phyloP scores from a whole-genome alignment of 1,140 invertebrate species.

The Drosophila carrolli region DNA sequence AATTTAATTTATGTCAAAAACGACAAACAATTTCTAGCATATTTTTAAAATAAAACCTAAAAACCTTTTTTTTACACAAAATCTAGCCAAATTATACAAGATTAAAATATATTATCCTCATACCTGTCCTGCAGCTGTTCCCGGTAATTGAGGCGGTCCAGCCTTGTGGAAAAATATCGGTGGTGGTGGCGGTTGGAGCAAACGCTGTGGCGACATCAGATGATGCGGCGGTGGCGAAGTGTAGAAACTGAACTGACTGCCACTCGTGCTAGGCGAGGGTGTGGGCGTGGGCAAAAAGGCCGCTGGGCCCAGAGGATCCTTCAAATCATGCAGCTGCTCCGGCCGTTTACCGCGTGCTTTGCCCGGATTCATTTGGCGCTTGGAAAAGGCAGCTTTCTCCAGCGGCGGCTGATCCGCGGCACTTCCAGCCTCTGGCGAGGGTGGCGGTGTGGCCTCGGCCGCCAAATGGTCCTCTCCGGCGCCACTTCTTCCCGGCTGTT shows the following conservation, averaged over 20 bases:
- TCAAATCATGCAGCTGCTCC: slow-evolving; percentile 48
- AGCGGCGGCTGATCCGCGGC: background rate
- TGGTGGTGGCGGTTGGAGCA: slow-evolving; percentile 22
- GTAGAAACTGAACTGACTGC: slow-evolving; percentile 56
- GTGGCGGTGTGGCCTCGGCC: slow-evolving; percentile 40
- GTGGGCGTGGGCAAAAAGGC: slow-evolving; percentile 53
- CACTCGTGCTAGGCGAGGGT: slow-evolving; percentile 57
- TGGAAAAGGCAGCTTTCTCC: slow-evolving; percentile 9
- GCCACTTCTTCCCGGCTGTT: slow-evolving; percentile 11
- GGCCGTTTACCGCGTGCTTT: slow-evolving; percentile 57
- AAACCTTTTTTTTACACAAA: too few species aligned
- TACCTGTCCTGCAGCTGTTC: slow-evolving; percentile 33
- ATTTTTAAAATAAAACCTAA: background rate
- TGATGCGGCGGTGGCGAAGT: slow-evolving; percentile 14
- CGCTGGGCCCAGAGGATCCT: slow-evolving; percentile 29
- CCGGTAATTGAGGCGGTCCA: slow-evolving; percentile 6
- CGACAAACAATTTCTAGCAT: background rate
- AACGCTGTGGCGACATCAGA: slow-evolving; percentile 17
- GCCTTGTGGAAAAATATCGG: slow-evolving; percentile 55
- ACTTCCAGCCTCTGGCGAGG: slow-evolving; percentile 43
- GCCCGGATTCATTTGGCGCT: slow-evolving; percentile 15
- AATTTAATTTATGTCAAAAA: too few species aligned
- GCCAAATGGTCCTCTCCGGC: slow-evolving; percentile 3
- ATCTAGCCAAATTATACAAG: too few species aligned
- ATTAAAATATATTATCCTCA: background rate